phyloP scores from a whole-genome alignment of 64 coral and sea anemone genomes.

The Astreopora myriophthalma region DNA sequence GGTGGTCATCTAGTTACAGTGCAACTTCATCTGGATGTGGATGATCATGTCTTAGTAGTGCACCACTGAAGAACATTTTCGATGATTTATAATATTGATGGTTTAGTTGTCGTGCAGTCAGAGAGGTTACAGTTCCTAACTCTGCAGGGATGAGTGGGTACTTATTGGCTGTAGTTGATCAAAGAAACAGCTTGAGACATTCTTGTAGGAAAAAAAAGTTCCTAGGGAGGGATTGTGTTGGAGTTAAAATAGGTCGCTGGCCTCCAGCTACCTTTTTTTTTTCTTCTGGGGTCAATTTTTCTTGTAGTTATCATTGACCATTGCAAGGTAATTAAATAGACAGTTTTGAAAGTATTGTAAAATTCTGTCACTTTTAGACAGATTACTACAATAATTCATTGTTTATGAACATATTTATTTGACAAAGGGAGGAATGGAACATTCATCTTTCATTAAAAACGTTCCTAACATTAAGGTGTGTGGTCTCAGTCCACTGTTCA shows the following conservation, averaged over 20 bases:
- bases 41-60: constrained; percentile 40
- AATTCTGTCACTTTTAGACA: not conserved
- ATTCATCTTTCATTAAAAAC: not conserved
- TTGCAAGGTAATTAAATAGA: no score
- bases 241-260: no score
- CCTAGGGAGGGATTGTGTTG: no score
- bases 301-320: no score
- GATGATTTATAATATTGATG: constrained; percentile 81
- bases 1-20: constrained; percentile 8
- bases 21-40: constrained; percentile 55
- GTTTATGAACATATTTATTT: not conserved
- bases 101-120: not conserved
- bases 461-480: not conserved
- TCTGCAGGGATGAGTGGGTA: no score
- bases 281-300: no score
- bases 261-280: no score
- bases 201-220: no score
- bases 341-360: no score
- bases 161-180: no score
- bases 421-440: not conserved
- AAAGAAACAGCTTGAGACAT: no score
- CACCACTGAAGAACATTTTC: constrained; percentile 94
- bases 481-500: not conserved
- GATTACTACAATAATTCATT: not conserved
- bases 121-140: no score